Conservation (phyloP, 1,140 invertebrate genomes). For the Drosophila trapezifrons region DNA sequence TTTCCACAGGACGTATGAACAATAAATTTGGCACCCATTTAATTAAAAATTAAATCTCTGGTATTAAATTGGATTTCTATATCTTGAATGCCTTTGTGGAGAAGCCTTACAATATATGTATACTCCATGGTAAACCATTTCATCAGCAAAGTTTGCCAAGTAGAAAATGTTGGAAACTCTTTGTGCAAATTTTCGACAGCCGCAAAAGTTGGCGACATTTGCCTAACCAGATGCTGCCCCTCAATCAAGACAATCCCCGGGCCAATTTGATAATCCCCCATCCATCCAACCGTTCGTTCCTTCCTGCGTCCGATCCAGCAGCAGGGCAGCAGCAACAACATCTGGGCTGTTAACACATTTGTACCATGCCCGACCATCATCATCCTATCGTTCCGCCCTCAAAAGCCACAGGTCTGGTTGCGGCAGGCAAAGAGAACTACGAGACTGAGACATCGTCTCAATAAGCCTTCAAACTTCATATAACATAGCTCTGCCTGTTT, state of each 20-base stretch:
- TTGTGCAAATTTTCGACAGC: slow-evolving; percentile 38
- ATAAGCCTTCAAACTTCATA: slow-evolving; percentile 47
- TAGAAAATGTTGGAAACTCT: slow-evolving; percentile 22
- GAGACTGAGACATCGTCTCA: slow-evolving; percentile 50
- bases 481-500: slow-evolving; percentile 33
- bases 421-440: slow-evolving; percentile 37
- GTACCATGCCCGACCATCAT: not conserved
- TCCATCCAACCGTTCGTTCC: not conserved
- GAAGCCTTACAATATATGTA: not conserved
- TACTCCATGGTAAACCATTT: slow-evolving; percentile 13
- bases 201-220: slow-evolving; percentile 49
- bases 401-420: slow-evolving; percentile 37
- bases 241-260: slow-evolving; percentile 38
- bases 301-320: not conserved
- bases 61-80: slow-evolving; percentile 28
- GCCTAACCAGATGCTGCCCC: slow-evolving; percentile 48
- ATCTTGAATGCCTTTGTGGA: not conserved
- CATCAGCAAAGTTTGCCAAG: slow-evolving; percentile 20
- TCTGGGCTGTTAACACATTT: slow-evolving; percentile 36
- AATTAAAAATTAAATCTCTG: slow-evolving; percentile 31
- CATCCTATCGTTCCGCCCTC: not conserved
- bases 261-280: slow-evolving; percentile 50
- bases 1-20: slow-evolving; percentile 1
- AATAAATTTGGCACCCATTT: slow-evolving; percentile 6
- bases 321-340: slow-evolving; percentile 8